Evolutionary conservation across 2,888 invertebrate genomes (phyloP).

Genomic region (Hemaris fuciformis): DNA sequence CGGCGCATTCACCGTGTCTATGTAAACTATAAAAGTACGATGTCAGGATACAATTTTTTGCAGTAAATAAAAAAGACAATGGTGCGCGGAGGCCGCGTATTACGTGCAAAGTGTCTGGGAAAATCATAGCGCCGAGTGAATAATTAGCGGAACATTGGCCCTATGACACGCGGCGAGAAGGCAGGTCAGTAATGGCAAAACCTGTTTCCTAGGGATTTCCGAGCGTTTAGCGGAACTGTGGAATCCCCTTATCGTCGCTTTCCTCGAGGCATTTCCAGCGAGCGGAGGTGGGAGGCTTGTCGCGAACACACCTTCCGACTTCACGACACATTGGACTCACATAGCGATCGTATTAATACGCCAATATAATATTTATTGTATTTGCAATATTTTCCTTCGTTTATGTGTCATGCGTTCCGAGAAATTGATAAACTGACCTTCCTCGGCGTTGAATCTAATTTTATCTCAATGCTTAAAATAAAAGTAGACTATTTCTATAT

Average conservation of each 20-base stretch:
- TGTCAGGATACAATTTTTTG: background rate
- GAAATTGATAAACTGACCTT: too few relatives aligned
- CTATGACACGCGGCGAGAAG: background rate
- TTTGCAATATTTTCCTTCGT: background rate
- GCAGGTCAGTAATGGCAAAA: slow-evolving; percentile 7
- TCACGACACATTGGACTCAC: background rate
- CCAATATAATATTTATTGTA: background rate
- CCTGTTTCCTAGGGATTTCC: background rate
- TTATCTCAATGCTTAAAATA: too few relatives aligned
- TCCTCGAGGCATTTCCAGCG: background rate
- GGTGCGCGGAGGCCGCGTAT: background rate
- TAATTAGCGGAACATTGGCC: background rate
- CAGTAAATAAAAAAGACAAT: background rate
- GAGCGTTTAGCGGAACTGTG: background rate
- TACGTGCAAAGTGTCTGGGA: background rate
- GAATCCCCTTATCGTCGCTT: background rate
- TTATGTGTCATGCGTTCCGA: too few relatives aligned
- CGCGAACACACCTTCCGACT: background rate
- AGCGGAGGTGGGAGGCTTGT: background rate
- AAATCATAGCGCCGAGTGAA: background rate
- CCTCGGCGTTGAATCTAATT: too few relatives aligned
- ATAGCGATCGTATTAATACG: background rate
- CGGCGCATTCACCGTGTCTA: background rate
- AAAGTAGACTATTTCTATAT: too few relatives aligned
- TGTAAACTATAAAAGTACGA: background rate